phyloP scores from a whole-genome alignment of 1,140 invertebrate genomes.

The Hetaerina americana region DNA sequence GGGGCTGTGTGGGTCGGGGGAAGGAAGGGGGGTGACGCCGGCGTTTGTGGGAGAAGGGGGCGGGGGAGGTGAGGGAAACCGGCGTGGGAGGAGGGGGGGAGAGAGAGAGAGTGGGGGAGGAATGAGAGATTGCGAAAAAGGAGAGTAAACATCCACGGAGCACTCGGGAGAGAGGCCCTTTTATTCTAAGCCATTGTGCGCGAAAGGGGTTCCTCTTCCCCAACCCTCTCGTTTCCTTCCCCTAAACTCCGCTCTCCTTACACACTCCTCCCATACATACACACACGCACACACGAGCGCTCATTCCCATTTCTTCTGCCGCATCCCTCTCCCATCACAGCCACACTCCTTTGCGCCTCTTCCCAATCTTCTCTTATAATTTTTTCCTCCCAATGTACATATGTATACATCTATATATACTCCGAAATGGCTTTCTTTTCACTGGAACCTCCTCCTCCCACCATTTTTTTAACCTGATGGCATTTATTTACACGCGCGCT shows the following conservation, averaged over 20 bases:
- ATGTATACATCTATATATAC: too few relatives aligned
- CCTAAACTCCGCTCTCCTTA: too few relatives aligned
- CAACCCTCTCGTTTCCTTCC: background rate
- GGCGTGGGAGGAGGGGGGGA: background rate
- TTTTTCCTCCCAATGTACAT: too few relatives aligned
- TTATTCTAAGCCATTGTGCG: background rate
- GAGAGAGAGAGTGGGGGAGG: background rate
- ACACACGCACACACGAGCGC: background rate
- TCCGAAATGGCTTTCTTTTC: too few relatives aligned
- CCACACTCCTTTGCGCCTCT: too few relatives aligned
- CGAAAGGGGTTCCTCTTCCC: background rate
- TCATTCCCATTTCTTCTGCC: background rate
- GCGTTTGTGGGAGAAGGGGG: background rate
- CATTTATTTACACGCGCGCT: too few relatives aligned
- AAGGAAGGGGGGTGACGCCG: background rate
- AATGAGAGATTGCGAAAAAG: background rate
- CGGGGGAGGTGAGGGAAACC: background rate
- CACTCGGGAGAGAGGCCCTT: background rate
- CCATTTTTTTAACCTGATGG: too few relatives aligned
- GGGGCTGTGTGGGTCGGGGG: background rate
- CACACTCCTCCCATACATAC: slow-evolving; percentile 1
- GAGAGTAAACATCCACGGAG: background rate
- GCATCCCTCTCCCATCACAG: too few relatives aligned
- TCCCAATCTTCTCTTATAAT: too few relatives aligned
- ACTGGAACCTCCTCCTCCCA: too few relatives aligned